These are phyloP conservation scores for Philantomba maxwellii DNA, from an alignment of 2,113 vertebrate species.

Conservation along the genomic window DNA sequence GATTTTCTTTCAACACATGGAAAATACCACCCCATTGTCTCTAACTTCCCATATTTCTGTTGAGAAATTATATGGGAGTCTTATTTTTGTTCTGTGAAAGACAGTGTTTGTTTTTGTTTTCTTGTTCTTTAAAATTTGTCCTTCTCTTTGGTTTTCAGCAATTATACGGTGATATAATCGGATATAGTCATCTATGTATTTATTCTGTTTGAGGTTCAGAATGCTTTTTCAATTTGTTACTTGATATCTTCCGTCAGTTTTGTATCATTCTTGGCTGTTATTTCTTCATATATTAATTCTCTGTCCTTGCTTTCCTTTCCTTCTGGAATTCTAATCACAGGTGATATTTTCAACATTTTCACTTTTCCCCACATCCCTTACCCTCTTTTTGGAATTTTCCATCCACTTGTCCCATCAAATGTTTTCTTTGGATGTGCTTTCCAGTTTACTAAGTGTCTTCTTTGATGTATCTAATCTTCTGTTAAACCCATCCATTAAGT, in stretches of 20 bases:
- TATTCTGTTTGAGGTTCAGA: not conserved
- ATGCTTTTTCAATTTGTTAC: not conserved
- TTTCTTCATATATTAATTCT: not conserved
- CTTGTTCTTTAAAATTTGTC: not conserved
- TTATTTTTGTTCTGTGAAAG: slow-evolving; percentile 15
- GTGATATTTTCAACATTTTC: not conserved
- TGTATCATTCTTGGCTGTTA: not conserved
- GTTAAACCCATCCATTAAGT: not conserved
- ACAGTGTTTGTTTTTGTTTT: not conserved
- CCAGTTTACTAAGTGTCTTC: not conserved
- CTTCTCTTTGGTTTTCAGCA: not conserved
- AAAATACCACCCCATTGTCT: not conserved
- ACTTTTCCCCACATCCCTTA: not conserved
- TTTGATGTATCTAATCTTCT: not conserved
- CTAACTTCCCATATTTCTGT: not conserved
- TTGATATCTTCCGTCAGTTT: not conserved
- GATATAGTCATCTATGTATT: not conserved
- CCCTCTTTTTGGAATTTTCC: not conserved
- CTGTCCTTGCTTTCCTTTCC: not conserved
- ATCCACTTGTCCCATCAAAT: not conserved
- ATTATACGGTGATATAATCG: not conserved
- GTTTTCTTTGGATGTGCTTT: not conserved
- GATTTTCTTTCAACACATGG: not conserved
- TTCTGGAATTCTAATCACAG: not conserved
- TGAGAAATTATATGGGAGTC: not conserved